Percentiles rank a stretch among this genome's conserved stretches.
Evolutionary conservation across 2,113 vertebrate species (phyloP).

Genomic region (Rallus limicola): DNA sequence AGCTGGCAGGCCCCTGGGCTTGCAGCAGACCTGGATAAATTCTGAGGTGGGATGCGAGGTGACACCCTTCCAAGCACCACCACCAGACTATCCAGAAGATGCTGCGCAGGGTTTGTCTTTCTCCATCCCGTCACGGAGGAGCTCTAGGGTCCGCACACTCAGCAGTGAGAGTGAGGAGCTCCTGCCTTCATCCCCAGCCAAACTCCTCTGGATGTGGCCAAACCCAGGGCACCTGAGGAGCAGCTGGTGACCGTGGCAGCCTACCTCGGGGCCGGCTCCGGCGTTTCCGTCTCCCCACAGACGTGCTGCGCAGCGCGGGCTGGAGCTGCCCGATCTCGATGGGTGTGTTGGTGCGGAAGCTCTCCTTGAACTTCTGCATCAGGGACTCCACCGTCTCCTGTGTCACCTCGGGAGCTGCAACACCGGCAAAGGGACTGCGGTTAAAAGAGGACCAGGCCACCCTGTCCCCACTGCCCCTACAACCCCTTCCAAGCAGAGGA

Average conservation of each 20-base stretch:
- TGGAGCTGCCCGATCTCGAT: conserved; percentile 93
- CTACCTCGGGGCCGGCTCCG: conserved; percentile 88
- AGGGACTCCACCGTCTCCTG: conserved; percentile 93
- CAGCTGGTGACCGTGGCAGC: background rate
- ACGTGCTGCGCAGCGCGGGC: conserved; percentile 83
- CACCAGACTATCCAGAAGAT: background rate
- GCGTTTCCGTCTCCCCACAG: conserved; percentile 85
- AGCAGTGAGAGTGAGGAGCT: background rate
- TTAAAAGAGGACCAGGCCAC: background rate
- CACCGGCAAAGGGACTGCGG: conserved; percentile 13
- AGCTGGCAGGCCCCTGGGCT: background rate
- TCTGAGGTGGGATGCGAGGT: accelerated
- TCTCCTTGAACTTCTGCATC: conserved; percentile 98
- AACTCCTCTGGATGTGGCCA: accelerated
- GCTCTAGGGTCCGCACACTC: accelerated
- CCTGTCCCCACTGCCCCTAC: accelerated
- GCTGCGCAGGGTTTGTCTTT: background rate
- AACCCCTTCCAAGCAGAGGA: too few relatives aligned
- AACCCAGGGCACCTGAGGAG: accelerated
- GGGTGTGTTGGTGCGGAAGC: conserved; percentile 90
- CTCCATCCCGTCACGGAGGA: background rate
- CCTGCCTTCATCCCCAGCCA: background rate
- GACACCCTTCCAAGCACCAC: background rate
- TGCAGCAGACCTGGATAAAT: background rate
- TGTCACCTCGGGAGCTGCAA: conserved; percentile 83